These are phyloP conservation scores for Sterrhoptilus dennistouni DNA, from an alignment of 2,113 vertebrate genomes.

Conservation along the genomic window DNA sequence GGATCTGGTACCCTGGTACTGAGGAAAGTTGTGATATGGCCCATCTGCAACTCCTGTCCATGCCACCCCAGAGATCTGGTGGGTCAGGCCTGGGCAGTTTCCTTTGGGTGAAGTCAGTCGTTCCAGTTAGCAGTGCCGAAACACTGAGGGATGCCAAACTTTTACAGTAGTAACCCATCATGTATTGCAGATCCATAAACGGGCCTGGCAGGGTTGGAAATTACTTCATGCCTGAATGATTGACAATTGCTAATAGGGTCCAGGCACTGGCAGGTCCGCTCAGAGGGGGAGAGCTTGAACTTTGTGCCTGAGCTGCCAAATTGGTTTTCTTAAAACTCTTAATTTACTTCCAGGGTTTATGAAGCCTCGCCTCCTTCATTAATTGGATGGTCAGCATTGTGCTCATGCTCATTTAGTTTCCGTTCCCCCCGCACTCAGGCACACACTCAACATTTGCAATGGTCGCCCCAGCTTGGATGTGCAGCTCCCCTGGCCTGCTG, in stretches of 20 bases:
- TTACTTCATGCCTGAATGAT: constrained; percentile 6
- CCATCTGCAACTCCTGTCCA: accelerated
- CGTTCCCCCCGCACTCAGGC: not conserved
- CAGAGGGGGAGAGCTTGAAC: not conserved
- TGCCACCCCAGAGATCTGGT: not conserved
- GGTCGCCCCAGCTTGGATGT: accelerated
- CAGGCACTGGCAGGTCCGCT: constrained; percentile 2
- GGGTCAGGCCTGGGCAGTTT: not conserved
- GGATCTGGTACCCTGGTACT: not conserved
- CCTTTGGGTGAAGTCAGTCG: not conserved
- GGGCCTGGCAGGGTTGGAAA: constrained; percentile 21
- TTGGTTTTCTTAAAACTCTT: constrained; percentile 53
- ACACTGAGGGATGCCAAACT: not conserved
- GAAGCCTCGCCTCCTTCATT: not conserved
- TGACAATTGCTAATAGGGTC: constrained; percentile 56
- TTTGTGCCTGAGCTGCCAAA: constrained; percentile 44
- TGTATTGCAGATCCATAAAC: not conserved
- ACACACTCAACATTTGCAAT: not conserved
- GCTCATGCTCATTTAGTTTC: not conserved
- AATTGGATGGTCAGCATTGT: constrained; percentile 19
- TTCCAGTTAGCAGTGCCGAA: not conserved
- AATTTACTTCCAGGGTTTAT: not conserved
- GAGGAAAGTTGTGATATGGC: not conserved
- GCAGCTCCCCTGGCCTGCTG: not conserved
- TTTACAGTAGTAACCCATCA: not conserved